These are phyloP conservation scores for Cheirogaleus medius DNA, from an alignment of 2,113 vertebrate species.

Conservation along the genomic window DNA sequence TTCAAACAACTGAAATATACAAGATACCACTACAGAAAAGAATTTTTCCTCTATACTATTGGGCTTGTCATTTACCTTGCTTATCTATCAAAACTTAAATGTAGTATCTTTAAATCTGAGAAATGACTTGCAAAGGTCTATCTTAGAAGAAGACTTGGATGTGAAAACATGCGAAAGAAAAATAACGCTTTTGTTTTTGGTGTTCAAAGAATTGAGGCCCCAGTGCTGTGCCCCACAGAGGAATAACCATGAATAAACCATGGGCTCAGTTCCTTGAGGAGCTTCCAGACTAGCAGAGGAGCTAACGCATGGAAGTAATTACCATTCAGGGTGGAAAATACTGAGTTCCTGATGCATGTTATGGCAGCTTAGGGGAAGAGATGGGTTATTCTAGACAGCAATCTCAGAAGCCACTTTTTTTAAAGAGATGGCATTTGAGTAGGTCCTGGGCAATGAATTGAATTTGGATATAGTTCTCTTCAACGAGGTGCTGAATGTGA, in stretches of 20 bases:
- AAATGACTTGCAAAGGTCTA: background rate
- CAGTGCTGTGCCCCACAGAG: background rate
- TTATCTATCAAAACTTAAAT: background rate
- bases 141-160: background rate
- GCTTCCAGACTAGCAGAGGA: background rate
- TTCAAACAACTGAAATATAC: background rate
- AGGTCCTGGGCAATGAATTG: background rate
- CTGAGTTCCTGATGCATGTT: background rate
- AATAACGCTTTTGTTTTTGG: background rate
- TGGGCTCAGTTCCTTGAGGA: background rate
- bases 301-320: conserved; percentile 1
- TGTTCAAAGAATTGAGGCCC: background rate
- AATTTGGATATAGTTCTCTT: background rate
- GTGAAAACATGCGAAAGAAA: conserved; percentile 31
- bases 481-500: background rate
- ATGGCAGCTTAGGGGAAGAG: background rate
- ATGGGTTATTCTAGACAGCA: background rate
- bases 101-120: background rate
- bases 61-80: background rate
- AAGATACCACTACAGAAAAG: background rate
- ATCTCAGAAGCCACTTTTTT: background rate
- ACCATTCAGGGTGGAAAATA: background rate
- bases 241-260: conserved; percentile 30
- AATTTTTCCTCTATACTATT: background rate
- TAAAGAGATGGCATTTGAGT: background rate